Base-by-base conservation (phyloP, 2,888 invertebrate genomes). In the Drosophila prolongata region DNA sequence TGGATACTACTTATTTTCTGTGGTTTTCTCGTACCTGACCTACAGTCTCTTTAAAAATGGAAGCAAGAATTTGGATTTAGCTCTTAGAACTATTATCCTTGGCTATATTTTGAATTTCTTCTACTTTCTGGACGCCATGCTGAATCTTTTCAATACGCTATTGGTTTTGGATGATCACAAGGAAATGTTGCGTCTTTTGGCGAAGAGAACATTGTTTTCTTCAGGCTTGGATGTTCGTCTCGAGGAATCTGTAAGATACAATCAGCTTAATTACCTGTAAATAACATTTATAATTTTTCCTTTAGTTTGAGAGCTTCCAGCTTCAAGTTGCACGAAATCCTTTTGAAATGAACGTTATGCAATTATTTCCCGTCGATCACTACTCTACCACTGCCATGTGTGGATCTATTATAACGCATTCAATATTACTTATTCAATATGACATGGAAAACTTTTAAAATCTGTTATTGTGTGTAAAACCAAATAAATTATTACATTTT, bases 341-440 rank as follows among this genome's bases (percentile, higher is more conserved):
- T 3, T 19, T 77, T 0, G 50, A 72, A 27, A 6, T 85, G 0
- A 16, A 16, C 0, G 49, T 75, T 0, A 13, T 75, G 64, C 60
- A 79, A 0, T 14, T 89, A 0, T 85, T 50, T 10, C 14, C 9
- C 6, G 1, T 81, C 13, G 14, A 24, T 0, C 79, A 71, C 1
- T 5, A 3, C 0, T 4, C 10, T 2, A 6, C 57, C 0, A n/a
- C 75, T 5, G 1, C 71, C 2, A 6, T 79, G 44, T 0, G 50
- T 2, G 61, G 62, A 30, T 46, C 75, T 0, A 3, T 89, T 2
- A 2, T 80, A n/a, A 56, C 57, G 3, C 40, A 75, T 37, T 60
- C 44, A 0, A 6, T 89, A 6, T 14, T 78, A 1, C 54, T 83
- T 0, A 83, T 83, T 50, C 83, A 83, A 56, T 69, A 69, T 24